Base-by-base conservation (phyloP, 2,888 invertebrate species). In the Synanthedon formicaeformis region DNA sequence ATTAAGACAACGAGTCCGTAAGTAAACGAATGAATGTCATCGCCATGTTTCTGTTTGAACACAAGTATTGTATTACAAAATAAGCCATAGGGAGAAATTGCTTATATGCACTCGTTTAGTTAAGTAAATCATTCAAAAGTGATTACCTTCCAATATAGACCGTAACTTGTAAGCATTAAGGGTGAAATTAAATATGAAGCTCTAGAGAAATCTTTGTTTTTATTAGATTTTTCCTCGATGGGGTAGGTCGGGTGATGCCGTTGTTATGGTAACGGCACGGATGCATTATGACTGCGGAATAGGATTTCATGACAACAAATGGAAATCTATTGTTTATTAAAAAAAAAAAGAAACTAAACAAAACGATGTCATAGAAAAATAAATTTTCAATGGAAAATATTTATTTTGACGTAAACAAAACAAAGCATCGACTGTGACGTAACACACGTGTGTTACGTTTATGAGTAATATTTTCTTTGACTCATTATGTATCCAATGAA, bases 141-240 rank as follows among this genome's bases (percentile, higher is more conserved):
- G 14, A 34, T 34, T 12, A 13, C 34, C 23, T 45, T 45, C 14
- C 10, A 45, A 45, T 34, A 12, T 6, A 45, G 14, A 45, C 45
- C 14, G 45, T 45, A 45, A 13, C n/a, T 13, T 45, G 14, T 45
- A 45, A n/a, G 34, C 45, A 8, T 13, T n/a, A n/a, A 14, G 45
- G 45, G 8, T n/a, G 14, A 45, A 14, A 45, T 13, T 45, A 3
- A 45, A 45, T 45, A 12, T 6, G 8, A n/a, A 45, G n/a, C n/a
- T 45, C 8, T 4, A 14, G 1, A 2, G 45, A 45, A 14, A 45
- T n/a, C 45, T 45, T 45, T 72, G 63, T 73, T 78, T 75, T 75
- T 76, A 76, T 78, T 74, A 72, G 69, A 69, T 75, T 73, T 73
- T 65, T 62, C 61, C 69, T 58, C 58, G 61, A 63, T 68, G 64